Base-by-base conservation (phyloP, 2,113 vertebrate genomes). In the Hoplias malabaricus region DNA sequence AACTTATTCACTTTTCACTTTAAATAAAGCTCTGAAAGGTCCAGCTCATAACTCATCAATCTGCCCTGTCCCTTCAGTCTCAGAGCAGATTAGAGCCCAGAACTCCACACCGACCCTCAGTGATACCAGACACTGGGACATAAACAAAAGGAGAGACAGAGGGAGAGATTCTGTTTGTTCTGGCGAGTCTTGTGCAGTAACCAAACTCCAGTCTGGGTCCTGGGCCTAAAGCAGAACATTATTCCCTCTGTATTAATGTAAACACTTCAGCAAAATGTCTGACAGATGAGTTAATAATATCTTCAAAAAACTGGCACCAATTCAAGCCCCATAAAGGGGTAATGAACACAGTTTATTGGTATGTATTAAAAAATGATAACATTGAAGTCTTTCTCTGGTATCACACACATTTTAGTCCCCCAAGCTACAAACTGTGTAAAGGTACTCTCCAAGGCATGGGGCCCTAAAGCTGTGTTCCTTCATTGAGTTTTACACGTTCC, bases 181-280 rank as follows among this genome's bases (percentile, higher is more conserved):
- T 38, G 53, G 63, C 68, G 43, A 14, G 72, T 68, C 33, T 46
- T 75, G 13, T 74, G 7, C 29, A 29, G 78, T 46, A 73, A 74
- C 43, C 25, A 31, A 10, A 74, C 29, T 63, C 19, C 12, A 33
- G 16, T 29, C 14, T n/a, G 21, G 33, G 59, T 38, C 6, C 27
- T 12, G 11, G 19, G 27, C 36, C 66, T 71, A 34, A 56, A 73
- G 50, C 2, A 21, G 43, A 12, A 50, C 25, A 14, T 23, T 42
- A 14, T 23, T 42, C 34, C 29, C 50, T 53, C 59, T 11, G 59
- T 12, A n/a, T 63, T 34, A 16, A 57, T 42, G 66, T 29, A 43
- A 56, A 43, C 27, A 34, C 43, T 56, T 56, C 34, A 56, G 74
- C 25, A 33, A 68, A 66, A 43, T 36, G 38, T 63, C 48, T 40